Evolutionary conservation across 2,113 vertebrate species (phyloP).

Genomic region (Pyxicephalus adspersus): DNA sequence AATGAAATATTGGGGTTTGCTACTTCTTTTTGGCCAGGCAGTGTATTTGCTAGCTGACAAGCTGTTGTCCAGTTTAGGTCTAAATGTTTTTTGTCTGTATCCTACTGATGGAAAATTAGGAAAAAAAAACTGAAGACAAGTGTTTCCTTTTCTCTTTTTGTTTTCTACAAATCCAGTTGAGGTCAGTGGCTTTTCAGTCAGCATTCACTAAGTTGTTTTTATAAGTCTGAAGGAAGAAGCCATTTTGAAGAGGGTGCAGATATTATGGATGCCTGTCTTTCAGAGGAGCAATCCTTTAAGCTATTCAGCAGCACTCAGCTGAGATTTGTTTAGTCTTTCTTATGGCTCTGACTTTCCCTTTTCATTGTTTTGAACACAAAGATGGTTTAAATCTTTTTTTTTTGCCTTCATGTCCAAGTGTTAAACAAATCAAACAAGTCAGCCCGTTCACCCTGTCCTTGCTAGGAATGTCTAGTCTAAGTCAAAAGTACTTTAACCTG

Average conservation of each 20-base stretch:
- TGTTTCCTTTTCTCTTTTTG: constrained; percentile 5
- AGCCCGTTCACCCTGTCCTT: not conserved
- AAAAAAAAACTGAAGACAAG: constrained; percentile 3
- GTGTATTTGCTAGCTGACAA: too few relatives aligned
- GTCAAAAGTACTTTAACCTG: constrained; percentile 2
- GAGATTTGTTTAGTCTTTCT: constrained; percentile 68
- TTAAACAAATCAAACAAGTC: constrained; percentile 28
- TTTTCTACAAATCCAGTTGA: constrained; percentile 31
- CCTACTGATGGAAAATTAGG: constrained; percentile 12
- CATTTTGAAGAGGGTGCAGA: constrained; percentile 59
- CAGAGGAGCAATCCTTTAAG: constrained; percentile 66
- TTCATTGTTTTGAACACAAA: constrained; percentile 53
- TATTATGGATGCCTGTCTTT: constrained; percentile 66
- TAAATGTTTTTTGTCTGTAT: not conserved
- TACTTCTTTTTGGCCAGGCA: too few relatives aligned
- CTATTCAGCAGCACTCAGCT: constrained; percentile 62
- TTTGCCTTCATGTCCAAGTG: constrained; percentile 51
- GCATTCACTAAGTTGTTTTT: constrained; percentile 58
- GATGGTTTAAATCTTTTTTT: constrained; percentile 58
- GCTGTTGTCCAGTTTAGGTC: too few relatives aligned
- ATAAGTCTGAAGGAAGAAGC: constrained; percentile 65
- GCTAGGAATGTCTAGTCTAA: not conserved
- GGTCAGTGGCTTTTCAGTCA: constrained; percentile 38
- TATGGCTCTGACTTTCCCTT: constrained; percentile 62
- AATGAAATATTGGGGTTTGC: too few relatives aligned